A percentile compares a stretch with the other conserved stretches of the same genome.
These are phyloP conservation scores for Pararge aegeria DNA, from an alignment of 1,140 invertebrate genomes.

Conservation along the genomic window DNA sequence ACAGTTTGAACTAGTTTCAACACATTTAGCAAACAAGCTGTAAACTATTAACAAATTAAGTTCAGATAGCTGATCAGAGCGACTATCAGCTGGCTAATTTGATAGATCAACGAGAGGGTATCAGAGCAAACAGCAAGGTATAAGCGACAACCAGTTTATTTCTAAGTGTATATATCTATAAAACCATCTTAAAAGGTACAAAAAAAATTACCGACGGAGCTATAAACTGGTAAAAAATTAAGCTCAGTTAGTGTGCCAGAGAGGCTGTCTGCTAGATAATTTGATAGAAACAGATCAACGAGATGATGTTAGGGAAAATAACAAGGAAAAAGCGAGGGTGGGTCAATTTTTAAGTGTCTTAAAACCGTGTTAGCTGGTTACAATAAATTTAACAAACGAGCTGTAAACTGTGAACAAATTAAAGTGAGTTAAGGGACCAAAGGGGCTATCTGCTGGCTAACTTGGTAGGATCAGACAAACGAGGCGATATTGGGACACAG, in stretches of 20 bases:
- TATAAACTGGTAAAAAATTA: constrained; percentile 46
- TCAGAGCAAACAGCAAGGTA: constrained; percentile 27
- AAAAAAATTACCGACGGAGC: constrained; percentile 27
- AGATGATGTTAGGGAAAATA: constrained; percentile 41
- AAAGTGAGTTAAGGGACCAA: constrained; percentile 54
- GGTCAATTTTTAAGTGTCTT: neutral
- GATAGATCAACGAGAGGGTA: constrained; percentile 65
- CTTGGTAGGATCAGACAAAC: constrained; percentile 68
- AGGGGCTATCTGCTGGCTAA: constrained; percentile 63
- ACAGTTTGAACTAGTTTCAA: no score
- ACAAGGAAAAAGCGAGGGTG: neutral
- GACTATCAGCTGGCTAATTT: constrained; percentile 66
- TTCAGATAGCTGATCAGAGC: constrained; percentile 55
- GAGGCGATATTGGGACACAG: constrained; percentile 48
- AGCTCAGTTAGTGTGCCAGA: constrained; percentile 55
- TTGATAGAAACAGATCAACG: constrained; percentile 66
- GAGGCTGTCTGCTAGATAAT: constrained; percentile 63
- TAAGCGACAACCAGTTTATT: constrained; percentile 14
- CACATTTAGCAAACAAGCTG: constrained; percentile 31
- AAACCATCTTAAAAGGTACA: no score
- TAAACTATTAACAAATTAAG: constrained; percentile 47
- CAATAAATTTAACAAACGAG: constrained; percentile 31
- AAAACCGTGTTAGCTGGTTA: no score
- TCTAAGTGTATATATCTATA: no score
- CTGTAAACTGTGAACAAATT: constrained; percentile 46